Evolutionary conservation across 2,113 vertebrate genomes (phyloP).

Genomic region (Tringa solitaria): DNA sequence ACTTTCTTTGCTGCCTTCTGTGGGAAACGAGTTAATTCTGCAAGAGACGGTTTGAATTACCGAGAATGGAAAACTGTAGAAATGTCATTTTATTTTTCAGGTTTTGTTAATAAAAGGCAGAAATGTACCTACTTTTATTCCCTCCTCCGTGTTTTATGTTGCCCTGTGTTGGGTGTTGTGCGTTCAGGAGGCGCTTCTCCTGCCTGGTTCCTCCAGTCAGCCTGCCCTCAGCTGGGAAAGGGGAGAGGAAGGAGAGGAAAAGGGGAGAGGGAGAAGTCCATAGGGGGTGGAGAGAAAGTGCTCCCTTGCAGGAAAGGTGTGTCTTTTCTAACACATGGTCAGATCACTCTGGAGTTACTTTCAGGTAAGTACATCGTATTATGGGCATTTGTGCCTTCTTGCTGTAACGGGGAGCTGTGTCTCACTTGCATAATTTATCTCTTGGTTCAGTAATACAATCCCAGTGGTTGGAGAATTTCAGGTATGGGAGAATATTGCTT

Average conservation of each 20-base stretch:
- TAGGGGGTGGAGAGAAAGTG: conserved; percentile 46
- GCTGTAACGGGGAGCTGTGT: background rate
- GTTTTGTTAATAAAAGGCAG: background rate
- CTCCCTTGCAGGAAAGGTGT: conserved; percentile 8
- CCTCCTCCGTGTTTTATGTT: background rate
- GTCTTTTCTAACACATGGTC: background rate
- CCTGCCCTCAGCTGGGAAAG: background rate
- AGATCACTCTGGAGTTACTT: background rate
- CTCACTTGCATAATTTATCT: background rate
- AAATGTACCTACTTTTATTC: background rate
- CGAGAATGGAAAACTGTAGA: background rate
- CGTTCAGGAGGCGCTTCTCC: background rate
- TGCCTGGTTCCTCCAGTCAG: background rate
- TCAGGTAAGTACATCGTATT: background rate
- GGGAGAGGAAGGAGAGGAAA: background rate
- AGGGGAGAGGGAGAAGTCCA: background rate
- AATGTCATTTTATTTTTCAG: background rate
- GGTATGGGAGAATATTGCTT: background rate
- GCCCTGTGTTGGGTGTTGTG: background rate
- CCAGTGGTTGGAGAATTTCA: background rate
- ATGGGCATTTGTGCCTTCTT: background rate
- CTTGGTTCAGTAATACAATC: background rate
- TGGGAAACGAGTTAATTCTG: background rate
- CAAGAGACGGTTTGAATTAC: fast-evolving
- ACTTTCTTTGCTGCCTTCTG: background rate